Evolutionary conservation across 2,888 invertebrate genomes (phyloP), one percentile per base, ranked within the genome.

Genomic region (Cancer borealis): DNA sequence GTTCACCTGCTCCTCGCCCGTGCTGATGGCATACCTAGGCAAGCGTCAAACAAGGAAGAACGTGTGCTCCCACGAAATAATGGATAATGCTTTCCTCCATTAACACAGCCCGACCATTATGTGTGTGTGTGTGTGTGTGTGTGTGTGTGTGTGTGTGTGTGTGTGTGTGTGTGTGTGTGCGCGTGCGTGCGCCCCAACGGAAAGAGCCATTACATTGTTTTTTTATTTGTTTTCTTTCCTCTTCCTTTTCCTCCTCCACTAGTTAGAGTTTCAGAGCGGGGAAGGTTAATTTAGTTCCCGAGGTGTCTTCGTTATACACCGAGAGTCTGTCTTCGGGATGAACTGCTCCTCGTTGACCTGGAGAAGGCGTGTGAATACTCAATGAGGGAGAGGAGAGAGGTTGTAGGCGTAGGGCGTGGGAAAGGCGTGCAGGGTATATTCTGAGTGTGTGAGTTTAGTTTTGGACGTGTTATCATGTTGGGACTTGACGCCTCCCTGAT

Each of bases 91-190:
- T 90, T n/a, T 21, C 17, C 21, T 4, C 46, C 49, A 90, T 49
- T n/a, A 26, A 90, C 21, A 54, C 47, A 39, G 54, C 17, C 30
- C 39, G 54, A 8, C 30, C 26, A 3, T 30, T 73, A 6, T 73
- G 66, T 73, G 73, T 73, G 73, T 73, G 73, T 73, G 73, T 73
- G 73, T 73, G 26, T 46, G 47, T 54, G 54, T 91, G 21, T 90
- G 47, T 90, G 49, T 49, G n/a, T 90, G 49, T 49, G 26, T 10
- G 0, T 90, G 46, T 90, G 49, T 49, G n/a, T 90, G 46, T 90
- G 26, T 47, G n/a, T 47, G 47, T 89, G 89, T 89, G 89, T 39
- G 89, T 89, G 45, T 46, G 54, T 54, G 54, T 54, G 54, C 14
- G 54, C 17, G 54, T 54, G 54, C 17, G 54, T 54, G 54, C 17